A percentile compares a stretch with the other conserved stretches of the same genome.
phyloP scores from a whole-genome alignment of 2,797 vertebrate species.

The Gephyroberyx darwinii region DNA sequence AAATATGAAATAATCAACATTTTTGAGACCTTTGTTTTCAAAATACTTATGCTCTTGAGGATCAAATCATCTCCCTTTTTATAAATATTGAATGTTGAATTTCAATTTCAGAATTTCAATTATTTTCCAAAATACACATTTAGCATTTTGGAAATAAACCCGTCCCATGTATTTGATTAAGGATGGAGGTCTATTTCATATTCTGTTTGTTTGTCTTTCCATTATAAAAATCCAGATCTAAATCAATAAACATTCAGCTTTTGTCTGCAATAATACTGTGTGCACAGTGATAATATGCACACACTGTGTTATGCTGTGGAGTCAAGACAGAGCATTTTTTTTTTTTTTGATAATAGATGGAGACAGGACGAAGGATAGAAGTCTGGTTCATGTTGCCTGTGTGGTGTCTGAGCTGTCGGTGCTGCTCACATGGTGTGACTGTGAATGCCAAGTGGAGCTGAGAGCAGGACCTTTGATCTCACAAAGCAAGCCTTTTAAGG shows the following conservation, averaged over 20 bases:
- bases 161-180: slow-evolving; percentile 53
- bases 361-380: slow-evolving; percentile 60
- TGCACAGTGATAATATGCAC: slow-evolving; percentile 21
- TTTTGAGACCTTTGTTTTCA: slow-evolving; percentile 8
- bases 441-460: slow-evolving; percentile 64
- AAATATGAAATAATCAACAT: not conserved
- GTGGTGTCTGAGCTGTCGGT: slow-evolving; percentile 45
- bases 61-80: not conserved
- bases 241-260: slow-evolving; percentile 43
- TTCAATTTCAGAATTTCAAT: not conserved
- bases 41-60: slow-evolving; percentile 2
- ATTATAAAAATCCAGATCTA: slow-evolving; percentile 30
- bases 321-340: slow-evolving; percentile 16
- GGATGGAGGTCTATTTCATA: slow-evolving; percentile 35
- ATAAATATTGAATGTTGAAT: slow-evolving; percentile 25
- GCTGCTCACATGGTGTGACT: slow-evolving; percentile 61
- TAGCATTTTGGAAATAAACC: slow-evolving; percentile 38
- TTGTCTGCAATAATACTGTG: slow-evolving; percentile 43
- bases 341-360: slow-evolving; percentile 53
- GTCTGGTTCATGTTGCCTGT: slow-evolving; percentile 51
- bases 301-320: slow-evolving; percentile 16
- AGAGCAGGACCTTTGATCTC: slow-evolving; percentile 72
- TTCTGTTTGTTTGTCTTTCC: slow-evolving; percentile 52
- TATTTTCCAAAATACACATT: slow-evolving; percentile 15
- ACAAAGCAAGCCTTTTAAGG: slow-evolving; percentile 55